Base-by-base conservation (phyloP, 1,140 invertebrate species). In the Batillaria attramentaria region DNA sequence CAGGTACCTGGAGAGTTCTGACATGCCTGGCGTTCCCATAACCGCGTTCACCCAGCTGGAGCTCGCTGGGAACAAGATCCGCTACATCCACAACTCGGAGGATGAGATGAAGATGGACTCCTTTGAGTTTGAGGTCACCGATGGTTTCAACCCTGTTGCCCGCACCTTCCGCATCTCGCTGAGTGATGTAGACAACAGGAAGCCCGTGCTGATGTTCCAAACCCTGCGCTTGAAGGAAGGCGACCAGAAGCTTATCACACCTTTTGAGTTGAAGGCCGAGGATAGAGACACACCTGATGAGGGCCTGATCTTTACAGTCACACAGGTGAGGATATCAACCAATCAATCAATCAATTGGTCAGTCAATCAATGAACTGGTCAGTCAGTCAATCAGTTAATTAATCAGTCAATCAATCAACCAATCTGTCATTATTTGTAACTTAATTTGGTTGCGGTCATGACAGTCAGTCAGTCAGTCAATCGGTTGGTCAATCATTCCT, bases 111-210 rank as follows among this genome's bases (percentile, higher is more conserved):
- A 90, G 81, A 88, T 89, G 84, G 91, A 92, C 80, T 87, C 86
- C 65, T 92, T 92, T 82, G 89, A 91, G 79, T 91, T 92, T 81
- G 91, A 91, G 81, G 91, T 91, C 10, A 90, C 88, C 0, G 91
- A 91, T 81, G 90, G 90, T 8, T 88, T 83, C 78, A 91, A 92
- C 81, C 88, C 87, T 18, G 89, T 91, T 0, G 85, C 81, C 39
- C 77, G 89, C 20, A 91, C 90, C 16, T 92, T 92, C 78, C 79
- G 90, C 69, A 91, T 92, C 69, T 88, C 91, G 0, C 81, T 92
- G 20, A 90, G 83, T 46, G 89, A 89, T 81, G 86, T 91, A 4
- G 90, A 92, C 81, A 91, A 92, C 83, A 89, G 91, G 72, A 89
- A 88, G 73, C 91, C 91, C 0, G 84, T 91, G 3, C 75, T 92